These are phyloP conservation scores for Rhorus exstirpatorius DNA, from an alignment of 2,888 invertebrate genomes.

Conservation along the genomic window DNA sequence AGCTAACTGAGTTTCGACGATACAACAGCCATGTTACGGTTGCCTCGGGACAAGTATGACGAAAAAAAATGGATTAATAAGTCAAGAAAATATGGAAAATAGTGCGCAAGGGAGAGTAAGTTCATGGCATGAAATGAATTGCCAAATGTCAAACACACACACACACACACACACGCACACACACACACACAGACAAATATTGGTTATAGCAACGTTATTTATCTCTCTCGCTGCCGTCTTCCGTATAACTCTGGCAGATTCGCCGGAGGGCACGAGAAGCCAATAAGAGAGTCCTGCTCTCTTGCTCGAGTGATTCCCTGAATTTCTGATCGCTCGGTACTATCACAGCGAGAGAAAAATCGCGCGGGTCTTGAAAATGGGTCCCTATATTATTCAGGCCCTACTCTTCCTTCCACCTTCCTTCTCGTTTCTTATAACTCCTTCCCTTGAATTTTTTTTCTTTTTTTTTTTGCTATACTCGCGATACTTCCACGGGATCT, in stretches of 20 bases:
- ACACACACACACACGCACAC: too few relatives aligned
- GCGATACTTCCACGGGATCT: slow-evolving; percentile 53
- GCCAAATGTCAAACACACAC: too few relatives aligned
- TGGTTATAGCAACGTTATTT: slow-evolving; percentile 16
- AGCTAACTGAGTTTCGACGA: too few relatives aligned
- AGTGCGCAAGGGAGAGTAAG: too few relatives aligned
- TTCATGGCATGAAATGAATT: too few relatives aligned
- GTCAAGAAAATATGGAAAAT: too few relatives aligned
- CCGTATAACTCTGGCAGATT: slow-evolving; percentile 44
- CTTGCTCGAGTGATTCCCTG: slow-evolving; percentile 70
- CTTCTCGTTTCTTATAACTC: slow-evolving; percentile 56
- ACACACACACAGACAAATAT: neutral
- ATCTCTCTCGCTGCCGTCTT: slow-evolving; percentile 15
- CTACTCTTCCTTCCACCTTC: slow-evolving; percentile 64
- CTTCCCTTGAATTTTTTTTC: slow-evolving; percentile 44
- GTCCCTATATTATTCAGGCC: slow-evolving; percentile 78
- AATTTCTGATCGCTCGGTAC: slow-evolving; percentile 66
- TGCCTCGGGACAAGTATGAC: too few relatives aligned
- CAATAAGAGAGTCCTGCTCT: slow-evolving; percentile 66
- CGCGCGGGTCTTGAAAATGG: slow-evolving; percentile 66
- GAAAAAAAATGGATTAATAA: too few relatives aligned
- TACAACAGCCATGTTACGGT: too few relatives aligned
- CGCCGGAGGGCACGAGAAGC: slow-evolving; percentile 26
- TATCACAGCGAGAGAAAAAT: slow-evolving; percentile 58
- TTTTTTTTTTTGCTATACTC: neutral